These are phyloP conservation scores for Epinephelus awoara DNA, from an alignment of 2,797 vertebrate genomes.

Conservation along the genomic window DNA sequence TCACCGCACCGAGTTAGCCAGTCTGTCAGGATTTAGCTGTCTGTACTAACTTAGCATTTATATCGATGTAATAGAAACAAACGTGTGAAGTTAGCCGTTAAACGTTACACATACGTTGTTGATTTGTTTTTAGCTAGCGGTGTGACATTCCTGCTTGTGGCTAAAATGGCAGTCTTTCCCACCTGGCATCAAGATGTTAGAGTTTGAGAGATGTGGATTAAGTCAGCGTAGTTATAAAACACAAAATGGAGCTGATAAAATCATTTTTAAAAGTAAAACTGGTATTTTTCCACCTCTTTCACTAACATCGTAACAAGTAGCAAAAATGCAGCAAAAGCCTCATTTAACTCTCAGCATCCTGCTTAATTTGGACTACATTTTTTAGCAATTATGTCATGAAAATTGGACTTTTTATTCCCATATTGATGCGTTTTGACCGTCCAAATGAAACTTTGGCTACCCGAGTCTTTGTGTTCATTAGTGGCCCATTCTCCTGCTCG, in stretches of 20 bases:
- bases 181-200: constrained; percentile 21
- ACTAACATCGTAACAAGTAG: neutral
- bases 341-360: neutral
- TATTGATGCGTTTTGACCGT: constrained; percentile 28
- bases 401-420: neutral
- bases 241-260: neutral
- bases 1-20: constrained; percentile 39
- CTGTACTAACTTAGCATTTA: neutral
- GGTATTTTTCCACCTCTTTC: neutral
- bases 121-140: constrained; percentile 23
- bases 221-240: too few species aligned
- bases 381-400: fast-evolving
- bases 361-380: neutral
- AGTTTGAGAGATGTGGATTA: neutral
- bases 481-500: constrained; percentile 55
- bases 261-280: constrained; percentile 1
- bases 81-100: neutral
- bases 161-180: neutral
- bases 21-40: constrained; percentile 21
- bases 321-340: neutral
- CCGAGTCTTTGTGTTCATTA: constrained; percentile 75
- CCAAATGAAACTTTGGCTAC: constrained; percentile 60
- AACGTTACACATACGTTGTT: constrained; percentile 25
- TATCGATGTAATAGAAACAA: neutral
- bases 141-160: constrained; percentile 1